phyloP scores from a whole-genome alignment of 2,113 vertebrate species.

The Lagopus muta region DNA sequence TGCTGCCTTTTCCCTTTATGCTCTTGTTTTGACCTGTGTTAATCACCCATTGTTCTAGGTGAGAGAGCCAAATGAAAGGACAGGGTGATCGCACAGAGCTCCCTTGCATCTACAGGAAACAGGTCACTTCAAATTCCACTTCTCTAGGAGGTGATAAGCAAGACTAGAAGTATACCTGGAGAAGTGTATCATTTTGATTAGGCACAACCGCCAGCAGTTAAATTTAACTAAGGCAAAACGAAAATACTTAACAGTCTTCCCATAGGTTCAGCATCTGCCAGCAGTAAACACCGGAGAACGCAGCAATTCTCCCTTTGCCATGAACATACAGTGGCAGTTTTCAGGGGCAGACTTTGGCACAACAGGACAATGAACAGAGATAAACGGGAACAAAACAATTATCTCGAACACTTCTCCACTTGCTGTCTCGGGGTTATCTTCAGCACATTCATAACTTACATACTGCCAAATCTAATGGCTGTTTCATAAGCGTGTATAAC shows the following conservation, averaged over 20 bases:
- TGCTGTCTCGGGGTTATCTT: background rate
- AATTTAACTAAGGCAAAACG: background rate
- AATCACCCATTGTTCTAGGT: conserved; percentile 73
- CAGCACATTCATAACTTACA: background rate
- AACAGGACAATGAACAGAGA: background rate
- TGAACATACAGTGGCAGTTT: background rate
- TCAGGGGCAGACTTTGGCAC: background rate
- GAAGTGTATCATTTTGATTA: background rate
- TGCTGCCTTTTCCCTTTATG: conserved; percentile 40
- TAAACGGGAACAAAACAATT: background rate
- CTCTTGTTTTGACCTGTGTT: conserved; percentile 54
- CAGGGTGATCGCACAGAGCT: background rate
- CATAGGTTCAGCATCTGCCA: background rate
- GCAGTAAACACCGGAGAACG: background rate
- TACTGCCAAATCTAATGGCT: background rate
- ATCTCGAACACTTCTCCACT: background rate
- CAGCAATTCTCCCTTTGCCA: background rate
- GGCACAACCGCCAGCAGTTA: background rate
- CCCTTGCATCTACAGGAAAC: conserved; percentile 16
- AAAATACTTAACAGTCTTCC: background rate
- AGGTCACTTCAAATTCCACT: conserved; percentile 32
- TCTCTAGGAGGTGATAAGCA: background rate
- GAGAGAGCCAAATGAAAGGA: conserved; percentile 66
- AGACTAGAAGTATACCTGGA: conserved; percentile 16
- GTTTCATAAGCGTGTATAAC: background rate